Conservation (phyloP, 2,888 invertebrate genomes). For the Lissonota sp. region DNA sequence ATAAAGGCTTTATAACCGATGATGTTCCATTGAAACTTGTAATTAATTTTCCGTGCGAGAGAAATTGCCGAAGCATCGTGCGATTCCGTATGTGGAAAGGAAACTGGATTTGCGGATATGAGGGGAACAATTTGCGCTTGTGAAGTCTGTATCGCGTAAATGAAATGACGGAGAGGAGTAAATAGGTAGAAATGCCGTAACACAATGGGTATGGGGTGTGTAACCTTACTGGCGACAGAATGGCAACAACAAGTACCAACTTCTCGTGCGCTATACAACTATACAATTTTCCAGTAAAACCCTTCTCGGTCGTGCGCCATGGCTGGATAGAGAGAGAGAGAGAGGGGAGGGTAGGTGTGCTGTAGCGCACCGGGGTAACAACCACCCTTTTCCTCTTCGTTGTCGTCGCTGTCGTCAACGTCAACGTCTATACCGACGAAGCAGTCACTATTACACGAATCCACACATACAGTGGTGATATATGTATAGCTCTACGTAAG, state of each 20-base stretch:
- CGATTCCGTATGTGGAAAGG: slow-evolving; percentile 44
- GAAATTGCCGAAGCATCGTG: background rate
- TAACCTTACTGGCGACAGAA: slow-evolving; percentile 67
- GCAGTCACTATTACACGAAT: background rate
- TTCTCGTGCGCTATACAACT: slow-evolving; percentile 78
- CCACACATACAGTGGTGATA: background rate
- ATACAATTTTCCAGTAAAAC: slow-evolving; percentile 79
- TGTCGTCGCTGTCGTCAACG: slow-evolving; percentile 50
- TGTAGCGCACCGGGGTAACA: background rate
- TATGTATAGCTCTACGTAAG: slow-evolving; percentile 58
- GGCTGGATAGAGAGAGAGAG: background rate
- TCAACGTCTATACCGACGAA: slow-evolving; percentile 38
- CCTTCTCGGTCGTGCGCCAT: slow-evolving; percentile 65
- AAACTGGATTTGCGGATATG: slow-evolving; percentile 14
- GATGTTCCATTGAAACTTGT: slow-evolving; percentile 79
- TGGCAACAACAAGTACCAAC: slow-evolving; percentile 74
- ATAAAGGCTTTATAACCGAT: slow-evolving; percentile 56
- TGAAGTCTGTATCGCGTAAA: slow-evolving; percentile 1
- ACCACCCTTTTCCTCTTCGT: slow-evolving; percentile 44
- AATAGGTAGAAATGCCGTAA: background rate
- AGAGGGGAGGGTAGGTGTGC: background rate
- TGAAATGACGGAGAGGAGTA: background rate
- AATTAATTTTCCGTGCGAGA: slow-evolving; percentile 75
- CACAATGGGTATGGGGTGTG: slow-evolving; percentile 32
- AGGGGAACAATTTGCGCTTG: background rate